These are phyloP conservation scores for Syngnathus acus DNA, from an alignment of 2,797 vertebrate species.

Conservation along the genomic window DNA sequence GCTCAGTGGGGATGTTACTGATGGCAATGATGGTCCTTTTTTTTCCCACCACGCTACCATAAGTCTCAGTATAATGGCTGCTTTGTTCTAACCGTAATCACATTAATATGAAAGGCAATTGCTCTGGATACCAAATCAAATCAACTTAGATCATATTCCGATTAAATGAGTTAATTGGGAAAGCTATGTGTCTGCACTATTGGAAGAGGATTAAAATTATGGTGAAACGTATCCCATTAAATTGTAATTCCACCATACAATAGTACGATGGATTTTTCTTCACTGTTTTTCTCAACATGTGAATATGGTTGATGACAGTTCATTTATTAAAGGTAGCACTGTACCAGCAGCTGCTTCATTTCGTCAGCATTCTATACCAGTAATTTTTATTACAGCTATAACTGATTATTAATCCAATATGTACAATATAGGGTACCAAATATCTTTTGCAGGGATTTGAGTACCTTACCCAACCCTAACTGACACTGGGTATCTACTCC, in stretches of 20 bases:
- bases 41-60: conserved; percentile 48
- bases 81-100: conserved; percentile 65
- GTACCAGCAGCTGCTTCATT: not conserved
- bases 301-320: not conserved
- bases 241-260: conserved; percentile 22
- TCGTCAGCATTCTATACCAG: not conserved
- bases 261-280: conserved; percentile 18
- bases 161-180: conserved; percentile 65
- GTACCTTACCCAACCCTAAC: not conserved
- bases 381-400: not conserved
- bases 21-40: conserved; percentile 51
- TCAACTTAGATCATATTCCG: conserved; percentile 61
- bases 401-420: not conserved
- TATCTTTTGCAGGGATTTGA: not conserved
- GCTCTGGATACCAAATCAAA: conserved; percentile 67
- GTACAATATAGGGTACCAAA: not conserved
- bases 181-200: conserved; percentile 52
- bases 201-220: conserved; percentile 32
- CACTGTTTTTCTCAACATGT: not conserved
- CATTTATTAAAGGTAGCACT: not conserved
- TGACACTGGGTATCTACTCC: not conserved
- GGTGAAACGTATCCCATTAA: conserved; percentile 34
- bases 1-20: conserved; percentile 59
- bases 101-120: conserved; percentile 68
- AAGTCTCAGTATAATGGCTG: conserved; percentile 62